phyloP scores from a whole-genome alignment of 2,888 invertebrate genomes.

The Plebejus melissa region DNA sequence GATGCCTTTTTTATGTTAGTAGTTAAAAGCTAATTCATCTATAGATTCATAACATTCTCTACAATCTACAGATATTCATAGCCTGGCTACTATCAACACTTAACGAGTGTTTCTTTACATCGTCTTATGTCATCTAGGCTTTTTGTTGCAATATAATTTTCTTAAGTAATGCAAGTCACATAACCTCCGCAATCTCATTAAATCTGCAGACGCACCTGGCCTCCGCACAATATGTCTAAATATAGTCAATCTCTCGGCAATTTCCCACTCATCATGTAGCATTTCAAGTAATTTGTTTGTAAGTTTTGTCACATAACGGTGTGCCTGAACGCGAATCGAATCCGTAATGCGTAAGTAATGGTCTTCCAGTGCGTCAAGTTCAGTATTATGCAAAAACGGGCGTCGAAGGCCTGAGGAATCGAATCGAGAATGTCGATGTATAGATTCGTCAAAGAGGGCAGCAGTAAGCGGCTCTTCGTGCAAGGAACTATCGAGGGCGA shows the following conservation, averaged over 20 bases:
- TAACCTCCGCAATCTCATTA: slow-evolving; percentile 28
- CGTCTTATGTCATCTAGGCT: background rate
- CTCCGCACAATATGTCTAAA: slow-evolving; percentile 33
- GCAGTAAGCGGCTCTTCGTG: slow-evolving; percentile 85
- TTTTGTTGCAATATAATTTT: slow-evolving; percentile 25
- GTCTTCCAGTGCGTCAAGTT: slow-evolving; percentile 50
- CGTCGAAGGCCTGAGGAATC: slow-evolving; percentile 52
- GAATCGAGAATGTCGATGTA: slow-evolving; percentile 83
- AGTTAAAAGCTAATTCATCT: background rate
- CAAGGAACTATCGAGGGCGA: slow-evolving; percentile 85
- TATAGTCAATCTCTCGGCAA: slow-evolving; percentile 37
- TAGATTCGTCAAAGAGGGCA: slow-evolving; percentile 86
- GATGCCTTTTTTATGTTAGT: background rate
- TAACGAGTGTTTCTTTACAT: background rate
- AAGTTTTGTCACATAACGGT: slow-evolving; percentile 46
- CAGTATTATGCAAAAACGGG: slow-evolving; percentile 59
- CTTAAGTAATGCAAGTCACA: slow-evolving; percentile 29
- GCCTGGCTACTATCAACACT: background rate
- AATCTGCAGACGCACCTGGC: slow-evolving; percentile 32
- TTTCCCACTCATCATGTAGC: slow-evolving; percentile 37
- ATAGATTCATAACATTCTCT: background rate
- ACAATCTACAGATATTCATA: background rate
- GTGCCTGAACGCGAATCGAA: slow-evolving; percentile 59
- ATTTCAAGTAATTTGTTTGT: slow-evolving; percentile 40
- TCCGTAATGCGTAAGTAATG: slow-evolving; percentile 53